A percentile compares a stretch with the other conserved stretches of the same genome.
Evolutionary conservation across 1,140 invertebrate species (phyloP).

Genomic region (Caerostris extrusa): DNA sequence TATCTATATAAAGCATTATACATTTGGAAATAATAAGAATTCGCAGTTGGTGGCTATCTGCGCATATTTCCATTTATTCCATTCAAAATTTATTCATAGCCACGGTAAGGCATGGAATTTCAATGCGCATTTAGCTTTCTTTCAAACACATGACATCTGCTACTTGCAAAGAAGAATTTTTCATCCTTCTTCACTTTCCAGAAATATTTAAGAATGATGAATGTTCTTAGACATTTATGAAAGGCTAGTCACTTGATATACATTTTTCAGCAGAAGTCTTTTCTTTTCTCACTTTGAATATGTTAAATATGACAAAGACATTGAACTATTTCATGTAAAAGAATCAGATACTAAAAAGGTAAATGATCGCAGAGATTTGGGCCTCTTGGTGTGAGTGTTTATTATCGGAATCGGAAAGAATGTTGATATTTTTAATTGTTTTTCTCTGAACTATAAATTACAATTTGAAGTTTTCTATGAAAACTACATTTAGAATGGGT

Average conservation of each 20-base stretch:
- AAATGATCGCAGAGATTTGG: no score
- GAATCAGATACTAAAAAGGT: no score
- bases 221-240: background rate
- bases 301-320: background rate
- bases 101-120: background rate
- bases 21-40: background rate
- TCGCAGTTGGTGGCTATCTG: background rate
- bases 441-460: no score
- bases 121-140: constrained; percentile 13
- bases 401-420: no score
- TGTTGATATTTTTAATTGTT: no score
- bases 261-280: background rate
- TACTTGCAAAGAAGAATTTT: background rate
- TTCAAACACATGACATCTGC: background rate
- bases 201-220: background rate
- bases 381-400: no score
- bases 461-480: no score
- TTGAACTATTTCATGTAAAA: no score
- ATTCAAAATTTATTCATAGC: background rate
- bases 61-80: background rate
- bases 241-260: background rate
- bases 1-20: background rate
- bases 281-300: background rate
- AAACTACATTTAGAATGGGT: no score
- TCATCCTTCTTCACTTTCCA: background rate